Conservation (phyloP, 2,797 vertebrate genomes). For the Sternotherus odoratus region DNA sequence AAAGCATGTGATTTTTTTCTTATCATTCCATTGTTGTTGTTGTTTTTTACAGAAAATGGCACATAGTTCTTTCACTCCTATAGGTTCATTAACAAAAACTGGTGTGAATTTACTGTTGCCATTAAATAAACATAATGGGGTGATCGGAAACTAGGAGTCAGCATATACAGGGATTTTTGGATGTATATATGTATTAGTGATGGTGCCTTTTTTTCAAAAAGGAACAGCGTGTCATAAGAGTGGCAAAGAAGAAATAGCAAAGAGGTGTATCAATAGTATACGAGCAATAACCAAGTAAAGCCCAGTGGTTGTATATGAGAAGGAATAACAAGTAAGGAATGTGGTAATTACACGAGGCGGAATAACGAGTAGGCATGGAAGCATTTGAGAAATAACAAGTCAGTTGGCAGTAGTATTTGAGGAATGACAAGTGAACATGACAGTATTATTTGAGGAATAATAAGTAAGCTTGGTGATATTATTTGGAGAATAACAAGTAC, state of each 20-base stretch:
- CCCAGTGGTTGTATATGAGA: constrained; percentile 38
- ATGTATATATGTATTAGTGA: neutral
- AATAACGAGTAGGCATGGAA: constrained; percentile 59
- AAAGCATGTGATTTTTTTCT: neutral
- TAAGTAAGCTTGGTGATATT: constrained; percentile 62
- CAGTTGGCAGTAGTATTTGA: constrained; percentile 65
- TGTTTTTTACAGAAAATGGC: neutral
- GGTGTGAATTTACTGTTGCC: constrained; percentile 33
- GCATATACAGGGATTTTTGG: neutral
- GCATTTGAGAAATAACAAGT: constrained; percentile 71
- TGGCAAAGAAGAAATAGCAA: constrained; percentile 47
- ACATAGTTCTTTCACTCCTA: neutral
- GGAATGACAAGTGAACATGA: constrained; percentile 73
- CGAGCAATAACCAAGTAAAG: constrained; percentile 59
- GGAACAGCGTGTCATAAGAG: neutral
- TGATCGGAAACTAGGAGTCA: constrained; percentile 5
- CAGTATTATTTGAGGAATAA: constrained; percentile 76
- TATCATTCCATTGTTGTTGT: neutral
- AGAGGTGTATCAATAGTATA: constrained; percentile 48
- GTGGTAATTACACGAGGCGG: constrained; percentile 71
- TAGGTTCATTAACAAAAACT: constrained; percentile 2
- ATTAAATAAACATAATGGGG: constrained; percentile 21
- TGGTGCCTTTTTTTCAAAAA: constrained; percentile 40
- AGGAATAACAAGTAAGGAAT: constrained; percentile 62
- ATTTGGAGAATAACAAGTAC: constrained; percentile 76